Conservation (phyloP, 2,888 invertebrate species). For the Drosophila diplacantha region DNA sequence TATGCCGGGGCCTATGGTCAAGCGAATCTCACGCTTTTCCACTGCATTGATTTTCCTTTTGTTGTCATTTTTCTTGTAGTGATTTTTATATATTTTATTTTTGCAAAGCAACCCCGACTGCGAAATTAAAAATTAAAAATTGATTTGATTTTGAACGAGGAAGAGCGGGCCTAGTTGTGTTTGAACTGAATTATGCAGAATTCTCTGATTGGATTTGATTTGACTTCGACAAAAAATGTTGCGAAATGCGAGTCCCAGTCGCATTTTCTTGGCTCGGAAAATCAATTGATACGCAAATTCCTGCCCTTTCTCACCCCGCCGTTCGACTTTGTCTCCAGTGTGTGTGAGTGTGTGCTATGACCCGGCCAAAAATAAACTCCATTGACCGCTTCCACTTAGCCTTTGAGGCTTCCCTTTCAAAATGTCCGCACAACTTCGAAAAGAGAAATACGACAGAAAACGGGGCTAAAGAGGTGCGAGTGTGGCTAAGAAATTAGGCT, state of each 20-base stretch:
- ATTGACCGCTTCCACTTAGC: conserved; percentile 51
- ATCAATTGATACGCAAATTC: conserved; percentile 45
- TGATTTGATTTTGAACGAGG: conserved; percentile 15
- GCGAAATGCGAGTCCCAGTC: conserved; percentile 5
- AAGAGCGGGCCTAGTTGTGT: not conserved
- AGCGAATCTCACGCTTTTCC: not conserved
- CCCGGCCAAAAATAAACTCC: conserved; percentile 59
- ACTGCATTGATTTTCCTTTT: conserved; percentile 1
- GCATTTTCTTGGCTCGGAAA: conserved; percentile 20
- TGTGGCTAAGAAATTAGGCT: not conserved
- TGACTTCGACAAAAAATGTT: conserved; percentile 15
- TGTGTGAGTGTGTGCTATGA: conserved; percentile 36
- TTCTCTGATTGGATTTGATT: conserved; percentile 33
- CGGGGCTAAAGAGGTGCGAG: not conserved
- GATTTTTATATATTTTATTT: not conserved
- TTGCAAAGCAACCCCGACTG: not conserved
- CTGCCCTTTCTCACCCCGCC: not conserved
- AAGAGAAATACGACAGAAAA: conserved; percentile 3
- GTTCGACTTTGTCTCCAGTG: not conserved
- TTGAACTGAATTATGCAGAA: conserved; percentile 39
- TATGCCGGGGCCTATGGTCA: conserved; percentile 26
- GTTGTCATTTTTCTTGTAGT: not conserved
- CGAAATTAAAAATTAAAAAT: conserved; percentile 49
- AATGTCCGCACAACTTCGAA: conserved; percentile 6
- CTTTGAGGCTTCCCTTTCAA: not conserved